Conservation (phyloP, 2,113 vertebrate species). For the Macquaria australasica region DNA sequence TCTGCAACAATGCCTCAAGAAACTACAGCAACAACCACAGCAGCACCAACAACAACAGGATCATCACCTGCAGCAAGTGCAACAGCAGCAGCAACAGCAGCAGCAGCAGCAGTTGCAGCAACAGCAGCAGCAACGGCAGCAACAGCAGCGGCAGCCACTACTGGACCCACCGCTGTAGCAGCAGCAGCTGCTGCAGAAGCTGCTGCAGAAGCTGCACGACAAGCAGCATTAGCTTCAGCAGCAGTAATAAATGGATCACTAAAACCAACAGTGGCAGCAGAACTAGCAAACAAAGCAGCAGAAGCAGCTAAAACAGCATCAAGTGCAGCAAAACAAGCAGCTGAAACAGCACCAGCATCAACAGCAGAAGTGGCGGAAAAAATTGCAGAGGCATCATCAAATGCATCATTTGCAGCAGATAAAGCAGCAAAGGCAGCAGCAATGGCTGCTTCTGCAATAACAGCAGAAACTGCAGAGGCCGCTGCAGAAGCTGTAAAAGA, state of each 20-base stretch:
- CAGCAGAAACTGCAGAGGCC: not conserved
- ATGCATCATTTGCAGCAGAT: not conserved
- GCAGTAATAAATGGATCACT: rapidly evolving
- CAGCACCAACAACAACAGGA: not conserved
- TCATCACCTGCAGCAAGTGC: too few relatives aligned
- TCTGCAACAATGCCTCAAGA: rapidly evolving
- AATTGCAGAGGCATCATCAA: not conserved
- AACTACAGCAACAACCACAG: not conserved
- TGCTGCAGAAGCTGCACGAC: not conserved
- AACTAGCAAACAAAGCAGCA: not conserved
- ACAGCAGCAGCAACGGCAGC: not conserved
- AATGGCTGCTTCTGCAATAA: not conserved
- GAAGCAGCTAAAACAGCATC: not conserved
- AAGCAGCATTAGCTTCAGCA: not conserved
- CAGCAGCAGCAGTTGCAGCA: not conserved
- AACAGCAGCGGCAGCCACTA: not conserved
- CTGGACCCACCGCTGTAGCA: not conserved
- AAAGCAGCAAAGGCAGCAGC: slow-evolving; percentile 1
- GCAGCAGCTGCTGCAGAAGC: slow-evolving; percentile 1
- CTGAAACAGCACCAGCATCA: not conserved
- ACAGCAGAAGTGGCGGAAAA: not conserved
- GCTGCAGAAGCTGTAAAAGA: not conserved
- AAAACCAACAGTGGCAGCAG: not conserved
- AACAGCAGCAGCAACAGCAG: not conserved
- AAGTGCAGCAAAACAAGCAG: not conserved